Base-by-base conservation (phyloP, 2,113 vertebrate species). In the Barnardius zonarius region DNA sequence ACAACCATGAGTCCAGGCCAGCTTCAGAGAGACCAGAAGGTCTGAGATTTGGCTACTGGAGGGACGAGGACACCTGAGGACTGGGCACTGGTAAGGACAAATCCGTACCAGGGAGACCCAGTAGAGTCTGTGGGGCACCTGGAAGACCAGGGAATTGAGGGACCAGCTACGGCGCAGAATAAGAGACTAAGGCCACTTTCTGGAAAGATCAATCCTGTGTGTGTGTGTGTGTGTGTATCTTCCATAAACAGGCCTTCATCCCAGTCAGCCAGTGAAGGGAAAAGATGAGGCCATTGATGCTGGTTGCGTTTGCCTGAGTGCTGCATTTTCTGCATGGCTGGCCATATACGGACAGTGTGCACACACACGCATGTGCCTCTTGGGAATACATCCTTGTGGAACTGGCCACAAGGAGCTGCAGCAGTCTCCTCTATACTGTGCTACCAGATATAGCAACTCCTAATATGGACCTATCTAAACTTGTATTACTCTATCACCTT, bases 321-420 rank as follows among this genome's bases (percentile, higher is more conserved):
- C 39, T 64, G 52, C 3, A 6, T 46, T 30, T 81, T 70, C 33
- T 37, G 23, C 35, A 46, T 33, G 41, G 54, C 72, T 79, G 63
- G 30, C 43, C 13, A 27, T 6, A 35, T 35, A 69, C 3, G 1
- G 37, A 10, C 0, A 80, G 31, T 2, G 31, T n/a, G 20, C 31
- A 51, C 15, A 51, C 2, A 1, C 41, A 11, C 0, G 0, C 0
- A 1, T 9, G 22, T 55, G 39, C 52, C 49, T 69, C 27, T 43
- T 74, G 46, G 70, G 54, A 69, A 76, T 28, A 76, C 22, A 44
- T 41, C 22, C 48, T 27, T 28, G 23, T 37, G 59, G 41, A 62
- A 11, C 44, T 37, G 49, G 67, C 41, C 41, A n/a, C 3, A 1
- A 35, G 37, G 19, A 81, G 19, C 76, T 70, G 55, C 30, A 88